Evolutionary conservation across 2,797 vertebrate species (phyloP).

Genomic region (Petrocephalus sullivani): DNA sequence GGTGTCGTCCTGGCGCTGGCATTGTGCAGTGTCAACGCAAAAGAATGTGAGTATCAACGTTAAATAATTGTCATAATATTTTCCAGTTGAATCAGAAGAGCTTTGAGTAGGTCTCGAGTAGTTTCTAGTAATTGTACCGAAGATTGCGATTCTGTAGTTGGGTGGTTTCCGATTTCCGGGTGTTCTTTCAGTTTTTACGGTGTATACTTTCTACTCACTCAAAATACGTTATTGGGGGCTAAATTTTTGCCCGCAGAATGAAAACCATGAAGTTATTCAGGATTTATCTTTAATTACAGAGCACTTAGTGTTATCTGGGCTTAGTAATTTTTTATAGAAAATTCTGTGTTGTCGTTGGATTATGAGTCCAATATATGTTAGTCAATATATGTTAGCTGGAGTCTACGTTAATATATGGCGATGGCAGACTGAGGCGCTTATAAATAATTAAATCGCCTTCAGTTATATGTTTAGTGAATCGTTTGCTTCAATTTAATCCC

Average conservation of each 20-base stretch:
- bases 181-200: not conserved
- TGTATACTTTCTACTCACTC: not conserved
- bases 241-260: not conserved
- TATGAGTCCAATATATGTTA: not conserved
- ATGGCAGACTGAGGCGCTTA: not conserved
- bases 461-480: not conserved
- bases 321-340: not conserved
- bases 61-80: not conserved
- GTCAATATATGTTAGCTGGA: not conserved
- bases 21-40: not conserved
- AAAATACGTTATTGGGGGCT: not conserved
- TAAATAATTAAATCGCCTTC: not conserved
- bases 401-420: not conserved
- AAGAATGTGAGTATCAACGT: slow-evolving; percentile 2
- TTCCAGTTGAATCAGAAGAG: not conserved
- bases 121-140: not conserved
- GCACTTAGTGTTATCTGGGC: not conserved
- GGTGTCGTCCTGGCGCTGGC: not conserved
- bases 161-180: not conserved
- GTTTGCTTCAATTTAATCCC: not conserved
- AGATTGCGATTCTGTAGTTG: not conserved
- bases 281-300: not conserved
- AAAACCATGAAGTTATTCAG: not conserved
- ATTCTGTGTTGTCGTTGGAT: not conserved
- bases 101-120: not conserved